Percentiles rank a stretch among this genome's conserved stretches.
Evolutionary conservation across 2,797 vertebrate genomes (phyloP).

Genomic region (Iguana delicatissima): DNA sequence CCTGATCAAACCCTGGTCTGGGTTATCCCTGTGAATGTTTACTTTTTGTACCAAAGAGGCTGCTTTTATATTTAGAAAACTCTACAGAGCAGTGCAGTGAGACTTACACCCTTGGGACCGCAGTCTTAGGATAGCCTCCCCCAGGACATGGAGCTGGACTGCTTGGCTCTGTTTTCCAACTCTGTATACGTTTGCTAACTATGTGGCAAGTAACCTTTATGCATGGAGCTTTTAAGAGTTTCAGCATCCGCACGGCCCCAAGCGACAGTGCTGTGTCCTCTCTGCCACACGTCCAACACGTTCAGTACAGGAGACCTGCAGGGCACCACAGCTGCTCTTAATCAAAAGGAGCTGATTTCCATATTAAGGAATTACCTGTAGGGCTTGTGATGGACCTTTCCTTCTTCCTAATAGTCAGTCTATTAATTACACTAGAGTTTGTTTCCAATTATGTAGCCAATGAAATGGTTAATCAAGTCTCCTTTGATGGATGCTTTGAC

Average conservation of each 20-base stretch:
- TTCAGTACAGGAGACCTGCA: background rate
- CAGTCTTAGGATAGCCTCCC: background rate
- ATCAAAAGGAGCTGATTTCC: conserved; percentile 71
- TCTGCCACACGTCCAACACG: background rate
- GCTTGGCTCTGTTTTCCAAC: background rate
- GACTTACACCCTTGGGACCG: background rate
- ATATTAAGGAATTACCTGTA: conserved; percentile 78
- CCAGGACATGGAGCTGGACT: background rate
- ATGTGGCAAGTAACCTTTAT: background rate
- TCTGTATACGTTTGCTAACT: background rate
- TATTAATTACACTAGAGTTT: conserved; percentile 78
- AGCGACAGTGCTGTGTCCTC: background rate
- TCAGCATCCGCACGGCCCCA: background rate
- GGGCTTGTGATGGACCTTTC: conserved; percentile 75
- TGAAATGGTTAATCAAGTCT: conserved; percentile 80
- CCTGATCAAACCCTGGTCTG: background rate
- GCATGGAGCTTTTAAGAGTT: background rate
- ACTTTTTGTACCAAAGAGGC: background rate
- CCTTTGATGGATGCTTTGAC: conserved; percentile 75
- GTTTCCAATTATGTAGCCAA: conserved; percentile 76
- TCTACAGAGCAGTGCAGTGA: background rate
- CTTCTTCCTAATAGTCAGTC: conserved; percentile 71
- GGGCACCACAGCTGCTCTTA: conserved; percentile 36
- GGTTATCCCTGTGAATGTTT: background rate
- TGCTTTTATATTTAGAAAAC: background rate